Conservation (phyloP, 1,140 invertebrate genomes). For the fruit fly (Drosophila melanogaster) region Release_6_plus_ISO1_MT NC_004354.4:19673001-19673500, state of each 20-base stretch:
- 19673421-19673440: background rate
- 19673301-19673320: background rate
- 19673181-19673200: conserved; percentile 4
- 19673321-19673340: conserved; percentile 8
- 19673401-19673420: background rate
- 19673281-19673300: background rate
- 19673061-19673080: conserved; percentile 6
- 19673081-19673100: conserved; percentile 30
- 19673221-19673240: conserved; percentile 22
- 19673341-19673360: conserved; percentile 6
- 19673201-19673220: conserved; percentile 23
- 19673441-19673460: background rate
- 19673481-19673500: too few species aligned
- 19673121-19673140: background rate
- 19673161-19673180: background rate
- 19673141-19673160: too few species aligned
- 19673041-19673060: conserved; percentile 11
- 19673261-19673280: conserved; percentile 5
- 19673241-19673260: background rate
- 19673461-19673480: background rate
- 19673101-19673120: background rate
- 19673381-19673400: conserved; percentile 17
- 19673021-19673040: background rate
- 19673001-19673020: background rate
- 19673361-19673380: conserved; percentile 17